Conservation (phyloP, 2,113 vertebrate species). For the Saimiri boliviensis region DNA sequence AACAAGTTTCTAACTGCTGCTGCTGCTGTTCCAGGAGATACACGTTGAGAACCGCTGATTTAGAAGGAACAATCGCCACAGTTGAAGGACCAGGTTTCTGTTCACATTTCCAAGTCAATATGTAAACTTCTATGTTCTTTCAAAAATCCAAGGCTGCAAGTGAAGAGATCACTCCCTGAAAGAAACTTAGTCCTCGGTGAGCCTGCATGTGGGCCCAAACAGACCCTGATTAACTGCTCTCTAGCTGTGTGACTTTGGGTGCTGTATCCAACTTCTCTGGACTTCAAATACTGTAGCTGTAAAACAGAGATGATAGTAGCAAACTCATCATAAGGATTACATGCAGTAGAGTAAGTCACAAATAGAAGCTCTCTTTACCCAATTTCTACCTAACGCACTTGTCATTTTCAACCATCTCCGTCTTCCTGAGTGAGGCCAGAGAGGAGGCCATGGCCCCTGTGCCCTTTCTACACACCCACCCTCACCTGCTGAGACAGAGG, state of each 20-base stretch:
- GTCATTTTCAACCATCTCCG: background rate
- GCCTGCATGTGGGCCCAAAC: background rate
- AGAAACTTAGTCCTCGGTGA: background rate
- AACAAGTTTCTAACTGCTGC: background rate
- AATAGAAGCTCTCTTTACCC: background rate
- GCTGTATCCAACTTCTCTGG: background rate
- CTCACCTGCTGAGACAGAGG: background rate
- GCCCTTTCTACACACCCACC: background rate
- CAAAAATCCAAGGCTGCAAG: background rate
- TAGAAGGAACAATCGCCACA: background rate
- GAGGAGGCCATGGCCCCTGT: fast-evolving
- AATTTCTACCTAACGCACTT: background rate
- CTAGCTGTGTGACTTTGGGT: background rate
- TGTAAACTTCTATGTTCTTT: background rate
- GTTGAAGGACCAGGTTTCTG: background rate
- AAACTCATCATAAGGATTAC: background rate
- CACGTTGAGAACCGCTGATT: background rate
- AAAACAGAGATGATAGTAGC: background rate
- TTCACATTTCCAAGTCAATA: background rate
- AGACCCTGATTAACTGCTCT: background rate
- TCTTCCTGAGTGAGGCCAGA: background rate
- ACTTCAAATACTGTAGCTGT: background rate
- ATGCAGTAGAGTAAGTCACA: background rate
- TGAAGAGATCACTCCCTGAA: background rate
- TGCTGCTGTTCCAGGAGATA: background rate